Evolutionary conservation across 2,113 vertebrate species (phyloP), one percentile per base, ranked within the genome.

Genomic region (Ceyx margarethae): DNA sequence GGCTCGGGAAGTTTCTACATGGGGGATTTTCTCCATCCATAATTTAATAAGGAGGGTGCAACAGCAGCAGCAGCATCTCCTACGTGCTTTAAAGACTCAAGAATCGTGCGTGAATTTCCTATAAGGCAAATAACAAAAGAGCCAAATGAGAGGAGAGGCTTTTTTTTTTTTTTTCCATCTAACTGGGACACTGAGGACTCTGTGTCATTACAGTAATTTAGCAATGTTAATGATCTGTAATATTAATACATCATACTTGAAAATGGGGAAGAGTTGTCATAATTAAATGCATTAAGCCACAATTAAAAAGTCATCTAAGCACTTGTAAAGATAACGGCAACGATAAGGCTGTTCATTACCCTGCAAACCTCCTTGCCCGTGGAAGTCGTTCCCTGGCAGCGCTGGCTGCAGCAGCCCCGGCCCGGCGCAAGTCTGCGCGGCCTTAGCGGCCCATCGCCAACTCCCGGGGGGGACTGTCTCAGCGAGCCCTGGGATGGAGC

Each of bases 281-380:
- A 97, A 98, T 98, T 98, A 98, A 98, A 97, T 74, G 69, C 93
- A 98, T 98, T 98, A 97, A 96, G 93, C 94, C 93, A 96, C 97
- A 98, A 97, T 98, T 98, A 97, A 96, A 97, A 98, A 97, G 97
- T 80, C 97, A 97, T 97, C 96, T 94, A 79, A 92, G 96, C 95
- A 91, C 94, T 97, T 97, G 96, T 97, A 96, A 96, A 97, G 97
- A 98, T 98, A 92, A 64, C 50, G 15, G 58, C 1, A 74, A 31
- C 54, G 97, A 98, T 98, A 97, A 97, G 95, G 48, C 72, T n/a
- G 60, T 60, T 98, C 94, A 94, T 97, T 97, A 95, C 58, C 7
- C 83, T 86, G 89, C 48, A 61, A 90, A 96, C 94, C 95, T 94
- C 92, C 72, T 89, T 94, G 96, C 91, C 95, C 92, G 37, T 57